Percentiles rank a stretch among this genome's conserved stretches.
These are phyloP conservation scores for Melanotaenia pygmaea DNA, from an alignment of 2,797 vertebrate species.

Conservation along the genomic window DNA sequence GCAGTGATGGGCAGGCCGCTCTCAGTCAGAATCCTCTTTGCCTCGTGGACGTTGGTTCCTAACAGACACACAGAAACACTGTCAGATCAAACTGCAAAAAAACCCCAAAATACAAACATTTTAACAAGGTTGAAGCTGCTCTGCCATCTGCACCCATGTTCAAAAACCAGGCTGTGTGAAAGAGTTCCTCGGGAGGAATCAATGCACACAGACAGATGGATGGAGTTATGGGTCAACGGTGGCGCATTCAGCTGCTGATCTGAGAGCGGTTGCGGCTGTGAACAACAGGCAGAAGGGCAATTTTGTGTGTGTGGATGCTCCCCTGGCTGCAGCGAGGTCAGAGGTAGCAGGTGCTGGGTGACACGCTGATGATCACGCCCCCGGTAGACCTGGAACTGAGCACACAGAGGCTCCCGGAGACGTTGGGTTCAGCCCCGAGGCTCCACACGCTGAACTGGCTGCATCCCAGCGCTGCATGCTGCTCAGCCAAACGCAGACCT, in stretches of 20 bases:
- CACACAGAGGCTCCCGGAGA: conserved; percentile 28
- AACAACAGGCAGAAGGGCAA: conserved; percentile 46
- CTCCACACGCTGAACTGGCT: conserved; percentile 38
- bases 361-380: conserved; percentile 43
- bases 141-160: conserved; percentile 46
- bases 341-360: conserved; percentile 74
- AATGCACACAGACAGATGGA: conserved; percentile 60
- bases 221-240: conserved; percentile 59
- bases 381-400: conserved; percentile 44
- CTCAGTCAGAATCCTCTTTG: conserved; percentile 90
- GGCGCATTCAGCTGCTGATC: conserved; percentile 59
- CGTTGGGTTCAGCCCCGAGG: conserved; percentile 8
- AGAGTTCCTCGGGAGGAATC: conserved; percentile 53
- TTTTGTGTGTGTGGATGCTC: conserved; percentile 33
- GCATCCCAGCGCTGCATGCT: conserved; percentile 36
- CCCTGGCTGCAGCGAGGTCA: conserved; percentile 43
- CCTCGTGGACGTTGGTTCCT: conserved; percentile 97
- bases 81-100: conserved; percentile 16
- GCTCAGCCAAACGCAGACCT: conserved; percentile 29
- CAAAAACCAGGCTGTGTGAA: conserved; percentile 56
- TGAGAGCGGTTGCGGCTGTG: conserved; percentile 38
- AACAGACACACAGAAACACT: neutral
- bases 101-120: conserved; percentile 2
- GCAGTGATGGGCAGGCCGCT: conserved; percentile 93
- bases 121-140: conserved; percentile 45